phyloP scores from a whole-genome alignment of 2,888 invertebrate species.

The Parascotia fuliginaria region DNA sequence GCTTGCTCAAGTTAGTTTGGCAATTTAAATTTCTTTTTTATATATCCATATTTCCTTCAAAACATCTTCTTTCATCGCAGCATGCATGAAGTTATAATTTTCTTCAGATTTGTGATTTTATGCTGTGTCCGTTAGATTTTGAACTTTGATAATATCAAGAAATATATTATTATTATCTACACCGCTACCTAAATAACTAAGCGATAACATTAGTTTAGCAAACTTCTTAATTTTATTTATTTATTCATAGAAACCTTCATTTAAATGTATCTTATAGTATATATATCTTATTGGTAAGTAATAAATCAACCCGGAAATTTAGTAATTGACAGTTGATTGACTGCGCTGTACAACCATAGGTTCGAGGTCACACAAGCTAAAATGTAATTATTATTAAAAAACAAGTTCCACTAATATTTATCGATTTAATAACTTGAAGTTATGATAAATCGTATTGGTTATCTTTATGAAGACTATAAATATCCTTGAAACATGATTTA shows the following conservation, averaged over 20 bases:
- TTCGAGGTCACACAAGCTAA: conserved; percentile 37
- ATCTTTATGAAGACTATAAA: conserved; percentile 30
- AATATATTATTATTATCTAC: too few species aligned
- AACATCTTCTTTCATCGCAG: too few species aligned
- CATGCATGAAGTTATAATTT: too few species aligned
- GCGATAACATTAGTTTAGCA: too few species aligned
- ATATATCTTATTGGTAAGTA: conserved; percentile 10
- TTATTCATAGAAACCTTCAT: background rate
- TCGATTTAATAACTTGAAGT: conserved; percentile 29
- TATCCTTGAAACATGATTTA: conserved; percentile 13
- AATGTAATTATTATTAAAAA: conserved; percentile 38
- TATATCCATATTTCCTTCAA: too few species aligned
- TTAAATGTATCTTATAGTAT: background rate
- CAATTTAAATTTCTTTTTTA: too few species aligned
- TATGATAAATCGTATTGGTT: conserved; percentile 23
- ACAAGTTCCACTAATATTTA: conserved; percentile 34
- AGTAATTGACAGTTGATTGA: conserved; percentile 49
- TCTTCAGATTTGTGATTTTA: too few species aligned
- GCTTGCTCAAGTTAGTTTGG: too few species aligned
- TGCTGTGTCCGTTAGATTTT: too few species aligned
- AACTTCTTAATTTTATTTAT: background rate
- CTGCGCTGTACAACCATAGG: conserved; percentile 28
- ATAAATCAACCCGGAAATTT: conserved; percentile 43
- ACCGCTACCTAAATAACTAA: too few species aligned
- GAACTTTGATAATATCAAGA: too few species aligned